These are phyloP conservation scores for Drosophila kepulauana DNA, from an alignment of 1,140 invertebrate species.

Conservation along the genomic window DNA sequence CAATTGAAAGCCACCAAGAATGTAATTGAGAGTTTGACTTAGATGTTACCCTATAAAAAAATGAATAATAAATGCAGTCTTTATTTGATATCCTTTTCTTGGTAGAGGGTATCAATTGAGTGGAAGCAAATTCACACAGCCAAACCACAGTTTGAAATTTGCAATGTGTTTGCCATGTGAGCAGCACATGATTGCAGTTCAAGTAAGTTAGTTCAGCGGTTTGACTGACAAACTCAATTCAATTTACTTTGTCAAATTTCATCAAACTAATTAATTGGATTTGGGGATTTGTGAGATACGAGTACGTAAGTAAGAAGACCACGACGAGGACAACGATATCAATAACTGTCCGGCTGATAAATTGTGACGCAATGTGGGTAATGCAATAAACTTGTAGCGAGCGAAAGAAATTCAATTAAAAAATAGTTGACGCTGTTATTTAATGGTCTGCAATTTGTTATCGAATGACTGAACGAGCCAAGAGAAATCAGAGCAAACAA, in stretches of 20 bases:
- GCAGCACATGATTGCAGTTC: slow-evolving; percentile 12
- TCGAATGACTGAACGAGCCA: slow-evolving; percentile 29
- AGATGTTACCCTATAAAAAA: too few relatives aligned
- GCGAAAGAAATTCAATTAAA: slow-evolving; percentile 62
- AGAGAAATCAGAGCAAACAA: slow-evolving; percentile 61
- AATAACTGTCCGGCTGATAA: slow-evolving; percentile 54
- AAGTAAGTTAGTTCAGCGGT: slow-evolving; percentile 1
- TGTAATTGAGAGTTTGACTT: neutral
- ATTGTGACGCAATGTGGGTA: slow-evolving; percentile 14
- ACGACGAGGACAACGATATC: slow-evolving; percentile 34
- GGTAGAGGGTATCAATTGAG: neutral
- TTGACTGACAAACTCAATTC: slow-evolving; percentile 24
- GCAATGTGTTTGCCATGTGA: slow-evolving; percentile 6
- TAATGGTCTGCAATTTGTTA: slow-evolving; percentile 60
- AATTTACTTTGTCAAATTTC: slow-evolving; percentile 22
- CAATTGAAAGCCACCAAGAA: slow-evolving; percentile 26
- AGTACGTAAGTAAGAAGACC: neutral
- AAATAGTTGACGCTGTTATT: slow-evolving; percentile 52
- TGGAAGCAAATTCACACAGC: neutral
- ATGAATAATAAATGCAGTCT: too few relatives aligned
- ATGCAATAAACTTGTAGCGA: slow-evolving; percentile 4
- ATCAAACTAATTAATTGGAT: slow-evolving; percentile 21
- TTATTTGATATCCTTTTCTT: neutral
- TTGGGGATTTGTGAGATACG: neutral
- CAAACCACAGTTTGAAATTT: slow-evolving; percentile 8